Percentiles rank a stretch among this genome's conserved stretches.
Evolutionary conservation across 2,888 invertebrate species (phyloP).

Genomic region (Cheilosia pagana): DNA sequence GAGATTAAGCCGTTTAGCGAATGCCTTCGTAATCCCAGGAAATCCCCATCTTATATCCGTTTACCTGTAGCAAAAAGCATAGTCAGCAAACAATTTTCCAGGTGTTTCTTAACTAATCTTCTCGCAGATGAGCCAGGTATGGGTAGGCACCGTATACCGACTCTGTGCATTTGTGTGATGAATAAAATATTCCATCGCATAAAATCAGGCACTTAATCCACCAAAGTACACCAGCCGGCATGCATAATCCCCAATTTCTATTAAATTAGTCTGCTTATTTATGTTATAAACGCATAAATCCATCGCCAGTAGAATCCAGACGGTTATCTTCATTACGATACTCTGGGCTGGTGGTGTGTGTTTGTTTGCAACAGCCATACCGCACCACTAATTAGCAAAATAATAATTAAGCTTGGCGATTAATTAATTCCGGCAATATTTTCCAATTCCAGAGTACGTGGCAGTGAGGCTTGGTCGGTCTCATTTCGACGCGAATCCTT

Average conservation of each 20-base stretch:
- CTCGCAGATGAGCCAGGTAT: background rate
- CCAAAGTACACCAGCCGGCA: conserved; percentile 55
- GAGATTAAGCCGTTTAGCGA: conserved; percentile 43
- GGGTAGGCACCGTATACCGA: background rate
- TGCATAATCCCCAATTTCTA: conserved; percentile 70
- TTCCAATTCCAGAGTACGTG: conserved; percentile 66
- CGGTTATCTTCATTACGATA: conserved; percentile 53
- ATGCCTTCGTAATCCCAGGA: conserved; percentile 47
- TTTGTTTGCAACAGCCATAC: background rate
- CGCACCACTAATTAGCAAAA: conserved; percentile 65
- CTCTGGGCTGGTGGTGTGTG: background rate
- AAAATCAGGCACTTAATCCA: conserved; percentile 70
- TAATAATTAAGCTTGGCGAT: conserved; percentile 66
- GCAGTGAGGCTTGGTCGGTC: conserved; percentile 24
- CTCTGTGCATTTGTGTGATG: conserved; percentile 22
- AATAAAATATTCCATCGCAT: conserved; percentile 66
- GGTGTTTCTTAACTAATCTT: conserved; percentile 57
- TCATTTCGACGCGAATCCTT: conserved; percentile 47
- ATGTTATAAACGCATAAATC: conserved; percentile 61
- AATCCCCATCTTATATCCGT: conserved; percentile 27
- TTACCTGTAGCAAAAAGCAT: background rate
- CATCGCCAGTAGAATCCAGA: conserved; percentile 21
- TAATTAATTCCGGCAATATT: conserved; percentile 70
- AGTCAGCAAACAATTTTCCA: conserved; percentile 11
- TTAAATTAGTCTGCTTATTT: conserved; percentile 70